These are phyloP conservation scores for Microcebus tavaratra DNA, from an alignment of 2,113 vertebrate genomes.

Conservation along the genomic window DNA sequence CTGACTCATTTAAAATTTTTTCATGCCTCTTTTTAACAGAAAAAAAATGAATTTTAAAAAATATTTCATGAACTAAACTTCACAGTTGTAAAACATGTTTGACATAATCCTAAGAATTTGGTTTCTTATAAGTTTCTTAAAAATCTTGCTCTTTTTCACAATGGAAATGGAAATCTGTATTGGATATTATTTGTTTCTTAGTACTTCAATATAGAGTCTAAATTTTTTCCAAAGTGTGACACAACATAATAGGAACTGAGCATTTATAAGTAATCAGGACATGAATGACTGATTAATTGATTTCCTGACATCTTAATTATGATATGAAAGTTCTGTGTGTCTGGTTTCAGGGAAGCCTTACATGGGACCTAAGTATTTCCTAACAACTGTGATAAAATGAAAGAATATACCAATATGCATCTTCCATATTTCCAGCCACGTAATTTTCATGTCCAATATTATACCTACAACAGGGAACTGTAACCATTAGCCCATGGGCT, in stretches of 20 bases:
- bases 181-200: not conserved
- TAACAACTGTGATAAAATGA: not conserved
- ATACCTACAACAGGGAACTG: not conserved
- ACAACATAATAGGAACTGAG: not conserved
- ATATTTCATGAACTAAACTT: slow-evolving; percentile 53
- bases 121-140: not conserved
- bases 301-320: not conserved
- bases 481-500: not conserved
- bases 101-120: slow-evolving; percentile 8
- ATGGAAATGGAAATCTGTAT: not conserved
- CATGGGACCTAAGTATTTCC: not conserved
- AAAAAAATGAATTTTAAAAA: not conserved
- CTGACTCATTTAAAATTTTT: slow-evolving; percentile 25
- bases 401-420: not conserved
- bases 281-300: not conserved
- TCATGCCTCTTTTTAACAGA: not conserved
- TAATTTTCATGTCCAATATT: not conserved
- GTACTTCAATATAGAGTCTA: not conserved
- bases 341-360: not conserved
- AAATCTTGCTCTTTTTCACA: not conserved
- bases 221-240: not conserved
- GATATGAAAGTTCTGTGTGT: not conserved
- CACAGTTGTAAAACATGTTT: slow-evolving; percentile 56
- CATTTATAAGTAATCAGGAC: not conserved
- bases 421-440: not conserved